A percentile compares a stretch with the other conserved stretches of the same genome.
These are phyloP conservation scores for Aspiorhynchus laticeps DNA, from an alignment of 2,113 vertebrate species.

Conservation along the genomic window DNA sequence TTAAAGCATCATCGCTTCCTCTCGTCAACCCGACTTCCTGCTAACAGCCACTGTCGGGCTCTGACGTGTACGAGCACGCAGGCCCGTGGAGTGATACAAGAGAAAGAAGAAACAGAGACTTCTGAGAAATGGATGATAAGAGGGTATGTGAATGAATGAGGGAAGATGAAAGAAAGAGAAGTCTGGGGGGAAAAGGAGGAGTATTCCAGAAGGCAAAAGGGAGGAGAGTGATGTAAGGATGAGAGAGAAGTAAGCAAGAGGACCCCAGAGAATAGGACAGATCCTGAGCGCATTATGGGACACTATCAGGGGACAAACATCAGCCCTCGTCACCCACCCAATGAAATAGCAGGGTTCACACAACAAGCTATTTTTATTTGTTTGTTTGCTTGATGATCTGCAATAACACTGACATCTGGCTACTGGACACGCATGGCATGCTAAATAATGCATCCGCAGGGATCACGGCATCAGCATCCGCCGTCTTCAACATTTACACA, in stretches of 20 bases:
- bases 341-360: constrained; percentile 37
- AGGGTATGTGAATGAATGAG: not conserved
- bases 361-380: constrained; percentile 11
- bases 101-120: not conserved
- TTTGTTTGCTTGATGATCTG: constrained; percentile 16
- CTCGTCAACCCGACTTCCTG: constrained; percentile 38
- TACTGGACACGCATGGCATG: not conserved
- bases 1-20: constrained; percentile 40
- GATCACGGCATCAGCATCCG: not conserved
- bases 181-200: not conserved
- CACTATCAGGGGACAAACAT: not conserved
- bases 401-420: constrained; percentile 37
- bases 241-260: not conserved
- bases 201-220: not conserved
- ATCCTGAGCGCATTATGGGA: not conserved
- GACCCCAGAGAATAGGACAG: not conserved
- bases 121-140: not conserved
- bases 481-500: constrained; percentile 12
- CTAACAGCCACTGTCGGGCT: not conserved
- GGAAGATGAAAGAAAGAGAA: not conserved
- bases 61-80: not conserved
- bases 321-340: not conserved
- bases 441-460: constrained; percentile 8
- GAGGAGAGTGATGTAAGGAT: constrained; percentile 5
- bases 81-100: not conserved